These are phyloP conservation scores for Toxotes jaculatrix DNA, from an alignment of 2,113 vertebrate species.

Conservation along the genomic window DNA sequence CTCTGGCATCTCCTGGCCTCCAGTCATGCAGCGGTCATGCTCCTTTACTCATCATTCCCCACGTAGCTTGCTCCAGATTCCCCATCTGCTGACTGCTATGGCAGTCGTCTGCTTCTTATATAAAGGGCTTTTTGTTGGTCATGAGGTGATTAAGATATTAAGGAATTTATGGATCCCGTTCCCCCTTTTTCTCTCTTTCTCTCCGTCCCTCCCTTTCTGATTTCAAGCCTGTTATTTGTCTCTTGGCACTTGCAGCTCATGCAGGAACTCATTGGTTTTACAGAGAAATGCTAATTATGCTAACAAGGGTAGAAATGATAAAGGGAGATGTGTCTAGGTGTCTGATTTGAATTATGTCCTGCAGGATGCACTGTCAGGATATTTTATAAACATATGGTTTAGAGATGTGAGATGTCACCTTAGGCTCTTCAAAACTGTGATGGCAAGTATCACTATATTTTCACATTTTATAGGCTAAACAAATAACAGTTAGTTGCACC, in stretches of 20 bases:
- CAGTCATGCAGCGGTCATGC: slow-evolving; percentile 53
- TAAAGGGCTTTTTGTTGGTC: slow-evolving; percentile 66
- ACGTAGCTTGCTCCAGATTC: slow-evolving; percentile 45
- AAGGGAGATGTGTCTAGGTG: neutral
- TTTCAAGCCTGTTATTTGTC: neutral
- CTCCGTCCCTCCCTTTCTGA: neutral
- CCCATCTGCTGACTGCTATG: slow-evolving; percentile 48
- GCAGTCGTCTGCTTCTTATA: slow-evolving; percentile 19
- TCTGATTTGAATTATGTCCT: neutral
- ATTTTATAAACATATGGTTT: neutral
- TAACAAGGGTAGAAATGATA: neutral
- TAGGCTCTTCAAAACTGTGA: too few relatives aligned
- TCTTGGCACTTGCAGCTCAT: neutral
- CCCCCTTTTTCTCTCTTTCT: neutral
- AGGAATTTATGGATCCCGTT: slow-evolving; percentile 28
- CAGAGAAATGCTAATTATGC: neutral
- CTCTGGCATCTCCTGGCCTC: slow-evolving; percentile 40
- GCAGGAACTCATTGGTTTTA: neutral
- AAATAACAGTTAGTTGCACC: neutral
- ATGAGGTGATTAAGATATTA: slow-evolving; percentile 43
- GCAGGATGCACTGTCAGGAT: neutral
- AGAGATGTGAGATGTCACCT: too few relatives aligned
- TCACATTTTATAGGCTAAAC: neutral
- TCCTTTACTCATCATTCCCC: slow-evolving; percentile 62
- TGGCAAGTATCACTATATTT: neutral